phyloP scores from a whole-genome alignment of 92 coral and sea anemone species.

The Montipora capitata region DNA sequence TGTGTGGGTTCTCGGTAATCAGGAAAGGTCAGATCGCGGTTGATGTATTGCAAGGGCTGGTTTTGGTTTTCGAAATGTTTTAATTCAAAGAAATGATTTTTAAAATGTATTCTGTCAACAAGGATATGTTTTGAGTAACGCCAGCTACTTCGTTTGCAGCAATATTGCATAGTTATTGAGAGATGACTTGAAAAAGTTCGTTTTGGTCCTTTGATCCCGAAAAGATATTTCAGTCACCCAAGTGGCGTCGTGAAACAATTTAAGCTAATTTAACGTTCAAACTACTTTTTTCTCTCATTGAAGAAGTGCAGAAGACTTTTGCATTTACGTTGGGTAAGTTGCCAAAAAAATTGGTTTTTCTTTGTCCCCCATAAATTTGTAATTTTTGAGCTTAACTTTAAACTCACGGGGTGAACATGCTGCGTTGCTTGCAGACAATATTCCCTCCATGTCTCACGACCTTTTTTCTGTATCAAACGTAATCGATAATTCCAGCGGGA shows the following conservation, averaged over 20 bases:
- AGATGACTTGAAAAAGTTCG: not conserved
- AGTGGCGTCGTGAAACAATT: too few relatives aligned
- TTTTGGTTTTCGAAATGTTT: not conserved
- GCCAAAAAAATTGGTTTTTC: too few relatives aligned
- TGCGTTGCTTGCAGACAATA: not conserved
- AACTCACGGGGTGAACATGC: not conserved
- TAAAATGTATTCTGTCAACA: too few relatives aligned
- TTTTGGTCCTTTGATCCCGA: constrained; percentile 30
- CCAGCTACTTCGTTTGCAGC: too few relatives aligned
- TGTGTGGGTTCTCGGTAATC: not conserved
- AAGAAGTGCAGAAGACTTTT: too few relatives aligned
- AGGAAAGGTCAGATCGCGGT: constrained; percentile 43
- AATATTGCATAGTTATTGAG: too few relatives aligned
- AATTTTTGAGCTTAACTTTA: not conserved
- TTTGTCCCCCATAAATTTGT: not conserved
- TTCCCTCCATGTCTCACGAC: not conserved
- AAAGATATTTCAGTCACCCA: too few relatives aligned
- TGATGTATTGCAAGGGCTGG: too few relatives aligned
- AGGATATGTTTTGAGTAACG: too few relatives aligned
- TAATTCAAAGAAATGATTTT: too few relatives aligned
- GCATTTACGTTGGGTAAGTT: too few relatives aligned
- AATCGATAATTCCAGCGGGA: not conserved
- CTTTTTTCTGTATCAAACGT: not conserved
- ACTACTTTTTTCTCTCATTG: too few relatives aligned
- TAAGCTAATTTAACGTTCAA: not conserved